Conservation (phyloP, 1,140 invertebrate genomes). For the Nomia melanderi region DNA sequence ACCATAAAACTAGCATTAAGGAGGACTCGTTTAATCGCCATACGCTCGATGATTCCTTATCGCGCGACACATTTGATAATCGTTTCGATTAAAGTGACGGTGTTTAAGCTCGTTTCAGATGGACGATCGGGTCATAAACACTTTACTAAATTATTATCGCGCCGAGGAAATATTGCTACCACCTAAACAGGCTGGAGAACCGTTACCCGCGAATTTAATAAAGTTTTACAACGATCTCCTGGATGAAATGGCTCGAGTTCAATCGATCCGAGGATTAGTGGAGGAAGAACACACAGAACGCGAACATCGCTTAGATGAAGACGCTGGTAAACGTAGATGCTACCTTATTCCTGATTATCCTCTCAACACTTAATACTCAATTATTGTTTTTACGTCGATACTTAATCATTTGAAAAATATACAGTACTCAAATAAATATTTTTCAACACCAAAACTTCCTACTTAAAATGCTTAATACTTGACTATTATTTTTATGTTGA, state of each 20-base stretch:
- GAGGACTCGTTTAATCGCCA: not conserved
- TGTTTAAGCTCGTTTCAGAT: constrained; percentile 58
- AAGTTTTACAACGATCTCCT: constrained; percentile 67
- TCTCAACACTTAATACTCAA: too few relatives aligned
- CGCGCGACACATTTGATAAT: not conserved
- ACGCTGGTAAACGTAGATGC: not conserved
- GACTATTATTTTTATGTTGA: too few relatives aligned
- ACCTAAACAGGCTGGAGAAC: constrained; percentile 55
- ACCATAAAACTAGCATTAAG: too few relatives aligned
- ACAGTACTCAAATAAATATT: too few relatives aligned
- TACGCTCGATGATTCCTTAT: not conserved
- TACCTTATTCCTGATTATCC: not conserved
- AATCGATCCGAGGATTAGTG: not conserved
- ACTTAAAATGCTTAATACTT: too few relatives aligned
- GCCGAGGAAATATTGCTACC: constrained; percentile 70
- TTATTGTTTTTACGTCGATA: too few relatives aligned
- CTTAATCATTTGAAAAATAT: too few relatives aligned
- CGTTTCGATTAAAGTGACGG: not conserved
- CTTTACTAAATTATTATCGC: constrained; percentile 68
- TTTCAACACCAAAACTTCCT: too few relatives aligned
- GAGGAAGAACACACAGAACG: not conserved
- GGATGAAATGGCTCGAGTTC: constrained; percentile 45
- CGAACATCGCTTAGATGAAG: not conserved
- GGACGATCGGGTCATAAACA: constrained; percentile 61
- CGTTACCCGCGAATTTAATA: constrained; percentile 53